A percentile compares a stretch with the other conserved stretches of the same genome.
Evolutionary conservation across 2,888 invertebrate species (phyloP).

Genomic region (Halocaridina rubra): DNA sequence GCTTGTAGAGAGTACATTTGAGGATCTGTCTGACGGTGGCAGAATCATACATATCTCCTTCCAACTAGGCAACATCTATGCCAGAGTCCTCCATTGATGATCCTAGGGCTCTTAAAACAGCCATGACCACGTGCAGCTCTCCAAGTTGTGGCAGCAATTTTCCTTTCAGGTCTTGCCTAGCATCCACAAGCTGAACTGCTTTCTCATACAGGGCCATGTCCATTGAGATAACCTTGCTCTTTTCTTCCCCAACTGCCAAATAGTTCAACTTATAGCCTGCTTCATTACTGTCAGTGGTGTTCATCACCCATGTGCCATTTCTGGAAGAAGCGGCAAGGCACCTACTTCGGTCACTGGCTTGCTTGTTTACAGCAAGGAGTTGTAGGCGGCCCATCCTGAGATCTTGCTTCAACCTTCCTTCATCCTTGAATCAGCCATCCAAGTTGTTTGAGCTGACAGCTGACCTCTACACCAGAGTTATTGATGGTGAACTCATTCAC

Average conservation of each 20-base stretch:
- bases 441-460: too few species aligned
- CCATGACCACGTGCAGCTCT: slow-evolving; percentile 36
- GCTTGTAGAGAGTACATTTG: slow-evolving; percentile 7
- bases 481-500: background rate
- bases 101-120: slow-evolving; percentile 3
- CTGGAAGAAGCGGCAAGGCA: too few species aligned
- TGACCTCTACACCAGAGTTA: background rate
- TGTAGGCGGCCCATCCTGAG: too few species aligned
- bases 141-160: slow-evolving; percentile 4
- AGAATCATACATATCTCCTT: slow-evolving; percentile 49
- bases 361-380: too few species aligned
- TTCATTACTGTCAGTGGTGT: background rate
- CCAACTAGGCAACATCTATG: slow-evolving; percentile 57
- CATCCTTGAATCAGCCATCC: slow-evolving; percentile 28
- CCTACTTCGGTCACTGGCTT: too few species aligned
- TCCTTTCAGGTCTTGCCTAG: slow-evolving; percentile 13
- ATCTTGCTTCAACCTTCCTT: background rate
- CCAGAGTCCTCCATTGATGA: slow-evolving; percentile 51
- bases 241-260: slow-evolving; percentile 29
- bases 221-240: slow-evolving; percentile 34
- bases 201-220: slow-evolving; percentile 44
- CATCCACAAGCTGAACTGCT: slow-evolving; percentile 24
- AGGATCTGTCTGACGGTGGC: slow-evolving; percentile 53
- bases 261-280: background rate
- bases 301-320: background rate